phyloP scores from a whole-genome alignment of 2,797 vertebrate genomes.

The Sphenopsis melanotis region DNA sequence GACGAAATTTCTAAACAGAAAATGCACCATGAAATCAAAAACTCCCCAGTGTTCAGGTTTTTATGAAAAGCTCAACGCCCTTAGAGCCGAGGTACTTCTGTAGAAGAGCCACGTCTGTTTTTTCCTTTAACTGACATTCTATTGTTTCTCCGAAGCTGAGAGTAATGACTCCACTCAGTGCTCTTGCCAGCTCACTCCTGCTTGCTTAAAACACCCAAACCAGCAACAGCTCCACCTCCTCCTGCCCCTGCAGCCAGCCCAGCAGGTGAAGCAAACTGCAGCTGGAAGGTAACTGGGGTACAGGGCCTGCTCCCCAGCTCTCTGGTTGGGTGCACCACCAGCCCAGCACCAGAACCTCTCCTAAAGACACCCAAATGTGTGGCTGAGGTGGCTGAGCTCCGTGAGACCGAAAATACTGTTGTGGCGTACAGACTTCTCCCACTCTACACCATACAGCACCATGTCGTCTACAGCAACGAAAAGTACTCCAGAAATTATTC shows the following conservation, averaged over 20 bases:
- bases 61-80: background rate
- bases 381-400: background rate
- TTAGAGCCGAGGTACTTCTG: background rate
- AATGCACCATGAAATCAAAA: background rate
- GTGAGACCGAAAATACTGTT: fast-evolving
- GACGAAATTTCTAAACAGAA: background rate
- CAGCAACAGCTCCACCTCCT: background rate
- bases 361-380: fast-evolving
- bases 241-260: background rate
- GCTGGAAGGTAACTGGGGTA: background rate
- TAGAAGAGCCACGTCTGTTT: background rate
- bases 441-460: background rate
- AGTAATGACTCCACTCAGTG: background rate
- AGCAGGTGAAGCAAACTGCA: too few species aligned
- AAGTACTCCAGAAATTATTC: background rate
- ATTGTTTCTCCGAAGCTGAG: background rate
- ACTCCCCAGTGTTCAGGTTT: background rate
- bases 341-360: background rate
- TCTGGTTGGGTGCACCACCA: background rate
- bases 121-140: background rate
- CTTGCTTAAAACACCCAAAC: background rate
- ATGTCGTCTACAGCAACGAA: background rate
- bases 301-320: background rate
- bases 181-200: background rate
- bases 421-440: background rate